Percentiles rank a stretch among this genome's conserved stretches.
Evolutionary conservation across 2,888 invertebrate species (phyloP).

Genomic region (Chalcosyrphus nemorum): DNA sequence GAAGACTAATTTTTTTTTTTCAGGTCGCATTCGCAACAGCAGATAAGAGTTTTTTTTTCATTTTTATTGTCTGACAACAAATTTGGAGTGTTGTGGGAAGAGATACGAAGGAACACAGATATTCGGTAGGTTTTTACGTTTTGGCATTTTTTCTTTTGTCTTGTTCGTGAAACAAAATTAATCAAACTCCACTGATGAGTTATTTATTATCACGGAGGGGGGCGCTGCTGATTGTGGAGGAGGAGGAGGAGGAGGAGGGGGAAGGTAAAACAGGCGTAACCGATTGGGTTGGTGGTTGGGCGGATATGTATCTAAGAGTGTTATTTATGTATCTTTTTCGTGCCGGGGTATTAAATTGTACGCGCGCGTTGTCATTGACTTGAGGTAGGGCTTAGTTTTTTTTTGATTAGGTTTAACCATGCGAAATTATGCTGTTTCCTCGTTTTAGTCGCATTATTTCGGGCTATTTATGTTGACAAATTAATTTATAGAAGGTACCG

Average conservation of each 20-base stretch:
- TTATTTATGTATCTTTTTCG: constrained; percentile 58
- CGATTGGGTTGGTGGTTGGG: constrained; percentile 7
- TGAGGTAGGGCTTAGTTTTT: background rate
- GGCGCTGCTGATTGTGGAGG: constrained; percentile 47
- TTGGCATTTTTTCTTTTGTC: background rate
- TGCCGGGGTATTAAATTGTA: constrained; percentile 22
- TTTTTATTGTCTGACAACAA: constrained; percentile 16
- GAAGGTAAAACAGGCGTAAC: constrained; percentile 53
- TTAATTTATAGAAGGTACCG: constrained; percentile 32
- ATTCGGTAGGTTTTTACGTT: constrained; percentile 10
- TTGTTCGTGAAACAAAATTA: constrained; percentile 57
- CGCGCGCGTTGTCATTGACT: constrained; percentile 33
- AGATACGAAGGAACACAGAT: constrained; percentile 8
- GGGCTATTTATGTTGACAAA: constrained; percentile 35
- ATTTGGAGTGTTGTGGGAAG: constrained; percentile 4
- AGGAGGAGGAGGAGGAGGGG: constrained; percentile 26
- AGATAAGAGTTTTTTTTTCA: constrained; percentile 1
- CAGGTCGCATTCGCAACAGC: constrained; percentile 11
- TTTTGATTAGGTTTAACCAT: constrained; percentile 23
- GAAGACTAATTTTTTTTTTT: constrained; percentile 7
- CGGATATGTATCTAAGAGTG: constrained; percentile 31
- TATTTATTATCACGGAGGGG: constrained; percentile 48
- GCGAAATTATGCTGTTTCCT: constrained; percentile 19
- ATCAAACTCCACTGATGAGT: constrained; percentile 53
- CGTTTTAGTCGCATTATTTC: constrained; percentile 27